Conservation (phyloP, 2,797 vertebrate species). For the Enteromius anoplus region DNA sequence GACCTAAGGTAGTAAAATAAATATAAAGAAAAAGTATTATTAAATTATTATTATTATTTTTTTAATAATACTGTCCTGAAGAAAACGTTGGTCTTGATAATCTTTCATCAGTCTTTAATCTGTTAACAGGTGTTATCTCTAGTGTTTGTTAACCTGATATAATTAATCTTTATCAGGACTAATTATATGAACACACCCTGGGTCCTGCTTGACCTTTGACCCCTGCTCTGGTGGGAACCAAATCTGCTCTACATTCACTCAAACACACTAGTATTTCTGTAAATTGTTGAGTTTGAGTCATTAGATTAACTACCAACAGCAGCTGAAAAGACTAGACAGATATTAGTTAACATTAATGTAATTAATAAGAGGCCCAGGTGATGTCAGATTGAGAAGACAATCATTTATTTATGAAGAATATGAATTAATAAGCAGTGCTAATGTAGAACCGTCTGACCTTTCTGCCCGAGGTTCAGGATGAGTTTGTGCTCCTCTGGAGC, state of each 20-base stretch:
- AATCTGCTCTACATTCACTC: constrained; percentile 34
- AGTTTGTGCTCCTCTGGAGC: constrained; percentile 67
- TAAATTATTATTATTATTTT: too few relatives aligned
- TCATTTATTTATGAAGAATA: background rate
- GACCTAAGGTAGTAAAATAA: too few relatives aligned
- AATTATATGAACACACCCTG: constrained; percentile 9
- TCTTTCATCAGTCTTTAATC: background rate
- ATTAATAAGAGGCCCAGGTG: background rate
- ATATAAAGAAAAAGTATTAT: background rate
- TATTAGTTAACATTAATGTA: background rate
- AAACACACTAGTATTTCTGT: constrained; percentile 30
- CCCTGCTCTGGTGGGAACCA: constrained; percentile 51
- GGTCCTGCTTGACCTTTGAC: constrained; percentile 26
- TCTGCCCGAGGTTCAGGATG: constrained; percentile 77
- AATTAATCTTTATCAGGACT: constrained; percentile 1
- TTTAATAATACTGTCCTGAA: background rate
- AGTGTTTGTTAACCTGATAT: constrained; percentile 2
- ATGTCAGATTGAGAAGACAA: background rate
- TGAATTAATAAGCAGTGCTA: background rate
- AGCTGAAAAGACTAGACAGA: background rate
- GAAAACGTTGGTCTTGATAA: background rate
- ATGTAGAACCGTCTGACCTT: constrained; percentile 70
- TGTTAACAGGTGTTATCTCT: background rate
- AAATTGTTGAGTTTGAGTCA: background rate
- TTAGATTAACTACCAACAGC: background rate